Evolutionary conservation across 2,888 invertebrate genomes (phyloP), one percentile per base, ranked within the genome.

Genomic region (Tinea pellionella): DNA sequence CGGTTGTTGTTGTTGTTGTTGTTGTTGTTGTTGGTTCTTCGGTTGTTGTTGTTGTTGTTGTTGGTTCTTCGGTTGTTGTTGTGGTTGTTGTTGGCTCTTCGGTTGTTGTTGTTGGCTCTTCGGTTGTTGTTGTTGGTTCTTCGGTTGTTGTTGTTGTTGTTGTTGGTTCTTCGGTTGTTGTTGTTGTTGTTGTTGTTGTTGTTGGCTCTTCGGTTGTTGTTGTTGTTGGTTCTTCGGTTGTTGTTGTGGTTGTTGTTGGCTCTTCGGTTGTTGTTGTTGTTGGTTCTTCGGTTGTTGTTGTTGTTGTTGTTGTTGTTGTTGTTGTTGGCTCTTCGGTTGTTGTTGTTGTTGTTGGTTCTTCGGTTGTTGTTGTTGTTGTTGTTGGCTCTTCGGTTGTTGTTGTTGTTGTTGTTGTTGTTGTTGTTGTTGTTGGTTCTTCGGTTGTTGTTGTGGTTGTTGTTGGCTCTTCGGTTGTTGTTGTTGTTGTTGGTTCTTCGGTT

Each of bases 391-490:
- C 30, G 11, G 58, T 58, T 58, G 16, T 37, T 37, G 42, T 59
- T 12, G 55, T 19, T 29, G 63, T 30, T 0, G 63, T n/a, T n/a
- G n/a, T n/a, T n/a, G n/a, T n/a, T n/a, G n/a, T 61, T 0, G 62
- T 61, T 29, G 59, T 29, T 15, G n/a, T 58, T 29, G 61, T 59
- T 0, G 61, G 60, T 12, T 55, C 11, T 3, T 19, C 12, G 1
- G 59, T 55, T 11, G 62, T 60, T 13, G 62, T 59, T 11, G 61
- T 19, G n/a, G n/a, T n/a, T n/a, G n/a, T n/a, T 32, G 58, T 8
- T 12, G 30, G 58, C 0, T 51, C 57, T 12, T 47, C 18, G 41
- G 56, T 37, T 16, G 61, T 37, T 9, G n/a, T 57, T 30, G 11
- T 13, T 2, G 60, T 41, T 15, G 59, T 2, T 37, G 58, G 15